Conservation (phyloP, 2,797 vertebrate species). For the Gouania willdenowi region DNA sequence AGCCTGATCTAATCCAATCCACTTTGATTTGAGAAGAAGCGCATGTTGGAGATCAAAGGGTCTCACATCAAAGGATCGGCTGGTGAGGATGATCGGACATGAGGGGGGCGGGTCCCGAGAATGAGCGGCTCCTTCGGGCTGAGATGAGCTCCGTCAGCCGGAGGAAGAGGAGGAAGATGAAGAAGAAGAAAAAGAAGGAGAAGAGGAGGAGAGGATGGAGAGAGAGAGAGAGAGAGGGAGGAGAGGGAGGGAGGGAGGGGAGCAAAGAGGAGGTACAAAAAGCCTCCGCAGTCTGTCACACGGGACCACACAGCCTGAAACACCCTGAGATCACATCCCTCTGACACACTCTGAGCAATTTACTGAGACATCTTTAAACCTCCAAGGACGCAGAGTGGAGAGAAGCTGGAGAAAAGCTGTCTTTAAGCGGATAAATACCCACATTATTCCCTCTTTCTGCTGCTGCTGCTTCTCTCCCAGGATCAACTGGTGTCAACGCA, state of each 20-base stretch:
- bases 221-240: slow-evolving; percentile 36
- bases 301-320: slow-evolving; percentile 70
- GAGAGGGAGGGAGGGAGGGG: slow-evolving; percentile 27
- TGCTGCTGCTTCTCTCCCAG: too few relatives aligned
- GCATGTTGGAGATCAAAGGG: slow-evolving; percentile 60
- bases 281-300: slow-evolving; percentile 68
- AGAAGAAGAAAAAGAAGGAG: slow-evolving; percentile 33
- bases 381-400: too few relatives aligned
- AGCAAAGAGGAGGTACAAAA: slow-evolving; percentile 66
- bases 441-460: too few relatives aligned
- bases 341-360: too few relatives aligned
- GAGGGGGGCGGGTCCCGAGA: slow-evolving; percentile 58
- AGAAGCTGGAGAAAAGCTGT: too few relatives aligned
- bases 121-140: slow-evolving; percentile 54
- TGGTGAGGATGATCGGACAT: slow-evolving; percentile 20
- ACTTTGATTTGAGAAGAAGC: slow-evolving; percentile 28
- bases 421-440: too few relatives aligned
- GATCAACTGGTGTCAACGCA: too few relatives aligned
- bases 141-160: slow-evolving; percentile 69
- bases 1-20: slow-evolving; percentile 12
- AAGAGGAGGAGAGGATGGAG: slow-evolving; percentile 16
- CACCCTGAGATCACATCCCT: too few relatives aligned
- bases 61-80: slow-evolving; percentile 13
- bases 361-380: too few relatives aligned
- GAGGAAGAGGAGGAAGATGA: slow-evolving; percentile 36